These are phyloP conservation scores for Fulica atra DNA, from an alignment of 2,113 vertebrate genomes.

Conservation along the genomic window DNA sequence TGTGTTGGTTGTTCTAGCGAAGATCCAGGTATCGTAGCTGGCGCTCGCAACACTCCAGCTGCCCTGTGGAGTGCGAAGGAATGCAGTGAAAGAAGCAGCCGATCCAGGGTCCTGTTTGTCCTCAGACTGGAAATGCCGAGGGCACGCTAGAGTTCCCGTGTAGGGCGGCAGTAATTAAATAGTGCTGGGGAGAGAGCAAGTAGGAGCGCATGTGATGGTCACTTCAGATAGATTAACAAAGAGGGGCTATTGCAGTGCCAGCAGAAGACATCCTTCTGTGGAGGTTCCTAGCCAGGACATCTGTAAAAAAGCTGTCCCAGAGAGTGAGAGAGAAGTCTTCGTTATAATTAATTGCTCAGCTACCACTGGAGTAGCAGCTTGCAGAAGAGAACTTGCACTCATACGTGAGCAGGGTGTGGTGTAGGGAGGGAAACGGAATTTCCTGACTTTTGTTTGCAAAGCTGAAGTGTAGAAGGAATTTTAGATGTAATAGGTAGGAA, in stretches of 20 bases:
- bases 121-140: background rate
- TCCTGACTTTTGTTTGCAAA: slow-evolving; percentile 27
- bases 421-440: background rate
- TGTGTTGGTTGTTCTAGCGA: background rate
- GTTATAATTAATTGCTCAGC: slow-evolving; percentile 25
- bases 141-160: accelerated
- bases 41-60: background rate
- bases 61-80: background rate
- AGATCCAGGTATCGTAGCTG: background rate
- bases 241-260: background rate
- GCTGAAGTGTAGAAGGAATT: slow-evolving; percentile 6
- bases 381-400: background rate
- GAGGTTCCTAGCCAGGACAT: background rate
- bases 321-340: background rate
- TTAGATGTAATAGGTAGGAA: slow-evolving; percentile 20
- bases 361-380: background rate
- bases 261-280: background rate
- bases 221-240: background rate
- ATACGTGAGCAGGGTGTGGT: background rate
- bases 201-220: background rate
- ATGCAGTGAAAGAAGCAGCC: background rate
- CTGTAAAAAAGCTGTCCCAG: background rate
- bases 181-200: background rate
- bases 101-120: background rate
- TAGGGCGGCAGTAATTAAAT: background rate